These are phyloP conservation scores for Temnothorax unifasciatus DNA, from an alignment of 2,888 invertebrate species.

Conservation along the genomic window DNA sequence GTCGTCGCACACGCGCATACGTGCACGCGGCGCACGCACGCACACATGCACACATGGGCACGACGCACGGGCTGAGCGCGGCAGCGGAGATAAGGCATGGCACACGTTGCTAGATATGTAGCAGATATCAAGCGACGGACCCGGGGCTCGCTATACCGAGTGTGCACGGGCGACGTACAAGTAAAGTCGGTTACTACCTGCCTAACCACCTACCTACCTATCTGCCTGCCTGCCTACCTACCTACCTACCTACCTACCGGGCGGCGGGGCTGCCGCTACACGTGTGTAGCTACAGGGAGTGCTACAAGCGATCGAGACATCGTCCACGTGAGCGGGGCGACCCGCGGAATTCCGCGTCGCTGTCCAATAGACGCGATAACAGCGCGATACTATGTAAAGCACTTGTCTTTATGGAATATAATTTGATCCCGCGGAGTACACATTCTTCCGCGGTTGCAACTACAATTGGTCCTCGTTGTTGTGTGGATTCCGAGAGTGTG, in stretches of 20 bases:
- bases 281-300: slow-evolving; percentile 67
- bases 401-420: slow-evolving; percentile 20
- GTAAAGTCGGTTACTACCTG: slow-evolving; percentile 76
- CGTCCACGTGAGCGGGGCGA: slow-evolving; percentile 61
- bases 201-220: slow-evolving; percentile 74
- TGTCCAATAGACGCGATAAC: slow-evolving; percentile 27
- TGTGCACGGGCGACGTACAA: slow-evolving; percentile 71
- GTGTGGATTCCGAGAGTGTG: neutral
- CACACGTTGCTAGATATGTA: slow-evolving; percentile 85
- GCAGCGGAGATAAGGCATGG: slow-evolving; percentile 84
- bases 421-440: neutral
- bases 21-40: slow-evolving; percentile 34
- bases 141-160: slow-evolving; percentile 68
- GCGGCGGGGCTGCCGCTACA: slow-evolving; percentile 28
- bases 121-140: slow-evolving; percentile 81
- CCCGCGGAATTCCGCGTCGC: slow-evolving; percentile 43
- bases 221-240: slow-evolving; percentile 60
- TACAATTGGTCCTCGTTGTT: neutral
- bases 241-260: slow-evolving; percentile 58
- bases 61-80: slow-evolving; percentile 71
- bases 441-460: neutral
- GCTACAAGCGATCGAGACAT: slow-evolving; percentile 75
- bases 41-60: slow-evolving; percentile 53
- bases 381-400: slow-evolving; percentile 21
- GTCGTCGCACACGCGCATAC: neutral